Evolutionary conservation across 2,113 vertebrate genomes (phyloP).

Genomic region (Dascyllus trimaculatus): DNA sequence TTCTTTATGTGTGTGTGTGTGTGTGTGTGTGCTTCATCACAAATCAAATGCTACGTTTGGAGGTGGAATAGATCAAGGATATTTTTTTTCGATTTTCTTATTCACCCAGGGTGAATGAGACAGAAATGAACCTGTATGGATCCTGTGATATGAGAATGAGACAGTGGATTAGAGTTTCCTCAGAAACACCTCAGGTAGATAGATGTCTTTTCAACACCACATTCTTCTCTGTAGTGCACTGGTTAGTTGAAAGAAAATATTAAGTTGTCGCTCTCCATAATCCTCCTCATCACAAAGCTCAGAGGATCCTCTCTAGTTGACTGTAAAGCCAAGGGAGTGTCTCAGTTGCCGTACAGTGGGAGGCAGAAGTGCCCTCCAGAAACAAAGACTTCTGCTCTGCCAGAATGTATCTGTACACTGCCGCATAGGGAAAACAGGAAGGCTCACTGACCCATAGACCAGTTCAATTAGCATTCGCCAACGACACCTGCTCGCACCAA

Average conservation of each 20-base stretch:
- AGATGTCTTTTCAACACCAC: conserved; percentile 12
- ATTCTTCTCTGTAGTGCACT: conserved; percentile 6
- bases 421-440: conserved; percentile 70
- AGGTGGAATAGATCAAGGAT: conserved; percentile 23
- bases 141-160: conserved; percentile 5
- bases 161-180: conserved; percentile 15
- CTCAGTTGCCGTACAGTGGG: conserved; percentile 34
- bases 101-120: conserved; percentile 20
- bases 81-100: conserved; percentile 4
- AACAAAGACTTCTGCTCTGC: conserved; percentile 46
- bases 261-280: not conserved
- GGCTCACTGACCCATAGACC: conserved; percentile 83
- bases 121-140: conserved; percentile 29
- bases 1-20: conserved; percentile 6
- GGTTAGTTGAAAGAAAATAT: conserved; percentile 37
- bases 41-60: conserved; percentile 39
- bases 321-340: conserved; percentile 33
- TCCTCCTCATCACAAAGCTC: conserved; percentile 10
- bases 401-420: conserved; percentile 60
- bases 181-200: conserved; percentile 9
- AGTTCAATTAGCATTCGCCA: conserved; percentile 86
- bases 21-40: conserved; percentile 17
- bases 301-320: conserved; percentile 41
- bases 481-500: conserved; percentile 82
- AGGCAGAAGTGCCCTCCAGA: conserved; percentile 55